These are phyloP conservation scores for Limenitis camilla DNA, from an alignment of 2,888 invertebrate genomes.

Conservation along the genomic window DNA sequence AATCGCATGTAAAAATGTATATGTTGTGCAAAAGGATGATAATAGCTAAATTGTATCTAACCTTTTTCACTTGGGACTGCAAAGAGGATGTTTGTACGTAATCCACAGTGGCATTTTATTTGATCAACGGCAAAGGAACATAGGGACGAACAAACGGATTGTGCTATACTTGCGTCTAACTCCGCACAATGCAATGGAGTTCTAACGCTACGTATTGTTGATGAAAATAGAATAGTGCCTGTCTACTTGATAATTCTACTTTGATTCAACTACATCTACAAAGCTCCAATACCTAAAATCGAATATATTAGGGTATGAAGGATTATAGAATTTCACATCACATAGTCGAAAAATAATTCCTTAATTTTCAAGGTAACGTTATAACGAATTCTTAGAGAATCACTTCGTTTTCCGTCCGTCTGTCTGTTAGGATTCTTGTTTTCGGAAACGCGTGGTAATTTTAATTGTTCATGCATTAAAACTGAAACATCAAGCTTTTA, in stretches of 20 bases:
- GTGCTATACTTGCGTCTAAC: neutral
- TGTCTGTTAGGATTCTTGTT: no score
- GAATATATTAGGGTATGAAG: no score
- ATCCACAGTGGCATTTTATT: conserved; percentile 13
- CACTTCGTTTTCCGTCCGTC: no score
- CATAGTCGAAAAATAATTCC: no score
- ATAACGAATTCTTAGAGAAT: no score
- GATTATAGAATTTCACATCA: no score
- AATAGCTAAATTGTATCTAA: neutral
- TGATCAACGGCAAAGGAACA: conserved; percentile 8
- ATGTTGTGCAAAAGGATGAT: neutral
- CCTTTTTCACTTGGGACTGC: conserved; percentile 4
- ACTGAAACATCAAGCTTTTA: no score
- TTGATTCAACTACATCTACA: neutral
- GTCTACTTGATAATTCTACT: neutral
- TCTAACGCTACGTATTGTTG: conserved; percentile 4
- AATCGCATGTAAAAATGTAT: neutral
- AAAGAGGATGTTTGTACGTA: conserved; percentile 3
- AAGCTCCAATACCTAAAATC: no score
- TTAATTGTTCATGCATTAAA: no score
- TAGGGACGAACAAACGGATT: conserved; percentile 1
- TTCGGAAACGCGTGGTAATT: no score
- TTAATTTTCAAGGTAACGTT: no score
- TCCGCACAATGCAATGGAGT: conserved; percentile 3
- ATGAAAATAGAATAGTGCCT: conserved; percentile 1